Evolutionary conservation across 2,113 vertebrate genomes (phyloP), one percentile per base, ranked within the genome.

Genomic region (Nannospalax galili): DNA sequence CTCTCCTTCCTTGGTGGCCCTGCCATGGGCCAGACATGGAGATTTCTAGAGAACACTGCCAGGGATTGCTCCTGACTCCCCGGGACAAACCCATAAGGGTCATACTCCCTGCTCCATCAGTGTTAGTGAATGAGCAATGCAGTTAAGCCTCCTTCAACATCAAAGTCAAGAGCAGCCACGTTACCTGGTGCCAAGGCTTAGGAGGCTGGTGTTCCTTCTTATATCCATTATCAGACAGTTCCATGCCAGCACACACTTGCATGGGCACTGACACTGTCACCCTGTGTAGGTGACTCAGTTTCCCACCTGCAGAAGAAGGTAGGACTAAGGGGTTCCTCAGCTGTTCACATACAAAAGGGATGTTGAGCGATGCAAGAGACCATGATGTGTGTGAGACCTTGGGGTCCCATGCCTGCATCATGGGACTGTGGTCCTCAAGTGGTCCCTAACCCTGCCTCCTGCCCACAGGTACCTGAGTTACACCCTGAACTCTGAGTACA

Each of bases 401-500:
- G 0, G 93, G 62, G 9, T 48, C 79, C 26, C 45, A 19, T 2
- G 60, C 9, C 48, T 11, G 1, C 4, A 1, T 30, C 40, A 3
- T 17, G 7, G 8, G 48, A 19, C 77, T 6, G 3, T 17, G 22
- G 42, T n/a, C 67, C 60, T 72, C 15, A 16, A 7, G 79, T 58
- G 67, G 42, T 42, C 60, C 1, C 32, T 30, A 5, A 20, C 19
- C 4, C 14, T 2, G 24, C 64, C 3, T 16, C 56, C 58, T 60
- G 26, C 10, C n/a, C 8, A 6, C 96, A 99, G 99, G 97, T 99
- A 99, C 92, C 98, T 99, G 93, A 11, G 98, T 8, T 99, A 99
- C 91, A 95, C 98, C 42, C 92, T 99, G 2, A 96, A 99, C 92
- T 56, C 99, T 5, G 3, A 6, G 0, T 97, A 97, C 97, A 99